A percentile compares a stretch with the other conserved stretches of the same genome.
Evolutionary conservation across 2,797 vertebrate genomes (phyloP).

Genomic region (Nyctalus aviator): DNA sequence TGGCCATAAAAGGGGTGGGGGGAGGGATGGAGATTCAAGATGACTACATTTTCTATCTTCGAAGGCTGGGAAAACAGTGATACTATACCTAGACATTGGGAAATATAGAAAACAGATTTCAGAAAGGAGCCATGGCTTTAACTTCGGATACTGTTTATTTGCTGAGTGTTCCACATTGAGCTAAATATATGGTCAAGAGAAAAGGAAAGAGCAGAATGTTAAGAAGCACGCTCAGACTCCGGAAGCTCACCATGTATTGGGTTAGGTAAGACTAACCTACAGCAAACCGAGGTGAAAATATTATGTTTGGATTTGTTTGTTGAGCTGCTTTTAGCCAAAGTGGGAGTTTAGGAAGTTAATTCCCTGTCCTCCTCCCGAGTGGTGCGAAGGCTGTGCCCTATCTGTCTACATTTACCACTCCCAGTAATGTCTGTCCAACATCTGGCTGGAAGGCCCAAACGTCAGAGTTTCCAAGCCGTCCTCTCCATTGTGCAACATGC

Average conservation of each 20-base stretch:
- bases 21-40: not conserved
- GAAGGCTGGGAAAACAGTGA: conserved; percentile 14
- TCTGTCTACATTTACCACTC: not conserved
- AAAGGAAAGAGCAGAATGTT: not conserved
- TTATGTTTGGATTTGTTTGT: not conserved
- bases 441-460: not conserved
- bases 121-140: not conserved
- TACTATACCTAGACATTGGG: not conserved
- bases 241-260: not conserved
- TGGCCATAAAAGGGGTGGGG: not conserved
- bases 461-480: conserved; percentile 14
- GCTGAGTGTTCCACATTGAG: not conserved
- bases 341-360: not conserved
- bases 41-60: conserved; percentile 34
- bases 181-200: not conserved
- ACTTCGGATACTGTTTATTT: conserved; percentile 8
- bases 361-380: not conserved
- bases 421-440: not conserved
- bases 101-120: not conserved
- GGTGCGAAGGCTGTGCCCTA: not conserved
- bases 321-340: conserved; percentile 37
- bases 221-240: not conserved
- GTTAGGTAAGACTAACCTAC: not conserved
- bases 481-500: not conserved
- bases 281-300: conserved; percentile 12